Evolutionary conservation across 2,888 invertebrate species (phyloP).

Genomic region (Eledone cirrhosa): DNA sequence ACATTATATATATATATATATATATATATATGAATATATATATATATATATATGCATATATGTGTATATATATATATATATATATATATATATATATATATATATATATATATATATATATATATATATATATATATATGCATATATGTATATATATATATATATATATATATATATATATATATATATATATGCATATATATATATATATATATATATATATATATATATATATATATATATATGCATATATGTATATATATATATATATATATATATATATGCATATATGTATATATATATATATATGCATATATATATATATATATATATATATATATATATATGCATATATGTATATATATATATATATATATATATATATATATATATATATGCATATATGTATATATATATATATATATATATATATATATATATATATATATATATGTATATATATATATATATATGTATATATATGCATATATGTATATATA

Average conservation of each 20-base stretch:
- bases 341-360: background rate
- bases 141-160: background rate
- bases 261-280: background rate
- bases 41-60: background rate
- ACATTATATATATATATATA: no score
- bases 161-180: background rate
- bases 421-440: no score
- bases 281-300: background rate
- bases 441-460: no score
- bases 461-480: no score
- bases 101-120: background rate
- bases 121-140: background rate
- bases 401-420: no score
- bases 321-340: background rate
- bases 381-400: no score
- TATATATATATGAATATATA: background rate
- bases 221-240: constrained; percentile 6
- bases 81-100: background rate
- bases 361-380: no score
- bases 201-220: background rate
- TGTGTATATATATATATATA: background rate
- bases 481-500: no score
- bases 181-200: background rate
- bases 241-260: background rate
- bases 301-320: background rate